These are phyloP conservation scores for Bombus affinis DNA, from an alignment of 1,140 invertebrate genomes.

Conservation along the genomic window DNA sequence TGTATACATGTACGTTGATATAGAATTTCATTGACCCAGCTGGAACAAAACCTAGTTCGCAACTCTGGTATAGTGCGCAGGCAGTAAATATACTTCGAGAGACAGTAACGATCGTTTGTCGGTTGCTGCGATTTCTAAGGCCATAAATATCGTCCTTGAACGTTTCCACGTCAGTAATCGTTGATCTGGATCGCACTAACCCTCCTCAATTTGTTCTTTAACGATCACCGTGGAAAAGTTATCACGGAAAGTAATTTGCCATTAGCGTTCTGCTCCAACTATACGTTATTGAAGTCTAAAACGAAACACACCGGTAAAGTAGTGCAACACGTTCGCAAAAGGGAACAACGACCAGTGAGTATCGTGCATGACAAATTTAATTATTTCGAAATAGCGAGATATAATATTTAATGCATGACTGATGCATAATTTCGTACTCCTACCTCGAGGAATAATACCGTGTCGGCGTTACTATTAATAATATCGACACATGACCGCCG, in stretches of 20 bases:
- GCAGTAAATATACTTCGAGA: conserved; percentile 62
- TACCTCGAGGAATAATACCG: background rate
- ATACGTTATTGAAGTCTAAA: background rate
- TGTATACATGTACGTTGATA: too few species aligned
- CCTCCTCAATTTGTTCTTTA: conserved; percentile 45
- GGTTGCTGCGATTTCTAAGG: conserved; percentile 58
- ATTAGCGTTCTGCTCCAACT: background rate
- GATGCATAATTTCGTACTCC: background rate
- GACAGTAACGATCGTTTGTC: conserved; percentile 65
- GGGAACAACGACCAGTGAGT: too few species aligned
- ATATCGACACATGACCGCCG: conserved; percentile 57
- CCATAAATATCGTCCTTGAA: conserved; percentile 59
- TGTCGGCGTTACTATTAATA: conserved; percentile 62
- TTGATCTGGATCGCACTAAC: conserved; percentile 50
- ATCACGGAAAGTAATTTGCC: conserved; percentile 42
- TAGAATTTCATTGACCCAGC: background rate
- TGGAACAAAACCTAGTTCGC: background rate
- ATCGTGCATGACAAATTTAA: too few species aligned
- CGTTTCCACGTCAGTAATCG: conserved; percentile 49
- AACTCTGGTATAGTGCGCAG: background rate
- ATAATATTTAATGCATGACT: background rate
- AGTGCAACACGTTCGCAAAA: too few species aligned
- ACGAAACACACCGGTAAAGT: background rate
- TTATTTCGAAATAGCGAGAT: too few species aligned
- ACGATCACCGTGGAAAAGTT: conserved; percentile 37